Evolutionary conservation across 2,888 invertebrate genomes (phyloP), one percentile per base, ranked within the genome.

Genomic region (Sycophila texana): DNA sequence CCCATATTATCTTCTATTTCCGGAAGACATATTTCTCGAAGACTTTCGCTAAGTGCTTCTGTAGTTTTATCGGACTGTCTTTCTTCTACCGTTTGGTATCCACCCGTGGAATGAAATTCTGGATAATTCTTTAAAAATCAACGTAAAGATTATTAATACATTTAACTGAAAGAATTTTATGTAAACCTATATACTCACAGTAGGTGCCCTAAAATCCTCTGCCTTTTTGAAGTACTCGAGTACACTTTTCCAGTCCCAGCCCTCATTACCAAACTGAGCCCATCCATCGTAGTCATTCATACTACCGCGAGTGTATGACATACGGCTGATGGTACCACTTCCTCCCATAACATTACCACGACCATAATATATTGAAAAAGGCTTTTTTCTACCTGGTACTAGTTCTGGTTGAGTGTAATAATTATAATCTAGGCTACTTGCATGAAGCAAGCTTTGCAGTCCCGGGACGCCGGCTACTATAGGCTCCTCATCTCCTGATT

Each of bases 31-130:
- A 67, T 2, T 67, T 67, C 67, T 26, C 51, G 16, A 7, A 22
- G 53, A 0, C n/a, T n/a, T 51, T 53, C n/a, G n/a, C 12, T n/a
- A 39, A 63, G 22, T 5, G 22, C 7, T 2, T 18, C 10, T 20
- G 57, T 20, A 0, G 12, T n/a, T 18, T 39, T n/a, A 18, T 61
- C 30, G 4, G 14, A 7, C n/a, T n/a, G 2, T 30, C n/a, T 18
- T 12, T 0, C 12, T 88, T 94, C 93, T 0, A 95, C 94, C 39
- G 92, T 93, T 47, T 93, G 92, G 58, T 93, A 93, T 2, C 95
- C 95, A 7, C 92, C 92, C 14, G 91, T 91, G 0, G 92, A 91
- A 85, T 95, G 95, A 1, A 93, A 93, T 51, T 90, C 85, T 4
- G 90, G 91, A 80, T 93, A 84, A 7, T 80, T 60, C 49, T 26